Evolutionary conservation across 2,888 invertebrate genomes (phyloP).

Genomic region (Trypoxylon attenuatum): DNA sequence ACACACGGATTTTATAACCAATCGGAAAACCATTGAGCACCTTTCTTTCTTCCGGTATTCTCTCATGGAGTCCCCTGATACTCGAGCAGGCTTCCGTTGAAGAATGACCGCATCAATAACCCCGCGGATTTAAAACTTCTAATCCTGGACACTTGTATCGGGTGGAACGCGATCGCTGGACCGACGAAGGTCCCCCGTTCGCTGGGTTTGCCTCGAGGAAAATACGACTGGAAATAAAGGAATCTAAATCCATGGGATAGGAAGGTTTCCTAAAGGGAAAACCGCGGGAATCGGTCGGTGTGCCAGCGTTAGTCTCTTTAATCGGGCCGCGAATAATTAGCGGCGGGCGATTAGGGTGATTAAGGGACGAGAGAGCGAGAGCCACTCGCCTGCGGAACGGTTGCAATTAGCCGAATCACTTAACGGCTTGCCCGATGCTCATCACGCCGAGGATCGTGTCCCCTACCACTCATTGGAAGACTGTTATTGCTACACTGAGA

Average conservation of each 20-base stretch:
- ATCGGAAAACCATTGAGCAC: too few species aligned
- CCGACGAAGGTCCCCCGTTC: neutral
- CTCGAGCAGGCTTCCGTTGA: too few species aligned
- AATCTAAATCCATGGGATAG: constrained; percentile 35
- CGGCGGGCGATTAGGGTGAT: constrained; percentile 67
- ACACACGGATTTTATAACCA: too few species aligned
- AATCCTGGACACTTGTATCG: constrained; percentile 60
- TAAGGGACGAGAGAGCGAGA: constrained; percentile 55
- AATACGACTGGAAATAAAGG: constrained; percentile 51
- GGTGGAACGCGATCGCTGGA: constrained; percentile 25
- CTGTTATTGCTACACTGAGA: too few species aligned
- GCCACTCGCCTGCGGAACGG: constrained; percentile 52
- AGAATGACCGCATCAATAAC: constrained; percentile 53
- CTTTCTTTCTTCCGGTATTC: too few species aligned
- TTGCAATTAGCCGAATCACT: constrained; percentile 70
- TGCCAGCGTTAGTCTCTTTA: constrained; percentile 62
- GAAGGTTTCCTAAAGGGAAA: constrained; percentile 3
- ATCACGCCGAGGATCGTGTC: constrained; percentile 22
- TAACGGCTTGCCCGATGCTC: constrained; percentile 52
- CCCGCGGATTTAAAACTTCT: constrained; percentile 52
- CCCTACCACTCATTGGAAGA: constrained; percentile 24
- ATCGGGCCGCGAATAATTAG: constrained; percentile 69
- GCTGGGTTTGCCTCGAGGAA: constrained; percentile 4
- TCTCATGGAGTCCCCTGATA: too few species aligned
- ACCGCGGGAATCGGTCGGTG: constrained; percentile 21